phyloP scores from a whole-genome alignment of 2,888 invertebrate genomes.

The Acrobeloides nanus region DNA sequence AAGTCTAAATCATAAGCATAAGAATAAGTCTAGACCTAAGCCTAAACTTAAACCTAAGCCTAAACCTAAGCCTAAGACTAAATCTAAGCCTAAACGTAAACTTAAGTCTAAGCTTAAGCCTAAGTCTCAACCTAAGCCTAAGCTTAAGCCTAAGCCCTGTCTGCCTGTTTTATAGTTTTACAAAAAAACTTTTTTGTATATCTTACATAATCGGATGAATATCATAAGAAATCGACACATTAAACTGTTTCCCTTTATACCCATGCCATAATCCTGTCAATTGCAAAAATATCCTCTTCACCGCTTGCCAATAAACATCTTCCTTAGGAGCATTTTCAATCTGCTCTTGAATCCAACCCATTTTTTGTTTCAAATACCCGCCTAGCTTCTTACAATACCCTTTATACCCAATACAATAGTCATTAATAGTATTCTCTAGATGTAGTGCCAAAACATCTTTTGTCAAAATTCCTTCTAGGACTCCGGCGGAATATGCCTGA shows the following conservation, averaged over 20 bases:
- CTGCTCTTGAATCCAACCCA: conserved; percentile 38
- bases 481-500: conserved; percentile 50
- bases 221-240: conserved; percentile 31
- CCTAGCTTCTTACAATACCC: conserved; percentile 38
- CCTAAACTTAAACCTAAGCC: too few relatives aligned
- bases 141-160: too few relatives aligned
- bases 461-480: conserved; percentile 42
- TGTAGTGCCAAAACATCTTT: conserved; percentile 37
- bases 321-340: conserved; percentile 35
- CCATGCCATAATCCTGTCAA: conserved; percentile 36
- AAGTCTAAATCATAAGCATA: too few relatives aligned
- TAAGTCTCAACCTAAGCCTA: too few relatives aligned
- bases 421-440: conserved; percentile 41
- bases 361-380: conserved; percentile 36
- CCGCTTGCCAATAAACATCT: conserved; percentile 50
- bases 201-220: conserved; percentile 33
- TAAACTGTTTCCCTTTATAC: conserved; percentile 5
- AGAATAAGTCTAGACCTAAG: too few relatives aligned
- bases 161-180: too few relatives aligned
- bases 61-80: too few relatives aligned
- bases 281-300: conserved; percentile 44
- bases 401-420: conserved; percentile 48
- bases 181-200: too few relatives aligned
- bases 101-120: too few relatives aligned
- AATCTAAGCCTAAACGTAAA: too few relatives aligned